These are phyloP conservation scores for Pseudomyrmex flavicornis DNA, from an alignment of 1,140 invertebrate genomes.

Conservation along the genomic window DNA sequence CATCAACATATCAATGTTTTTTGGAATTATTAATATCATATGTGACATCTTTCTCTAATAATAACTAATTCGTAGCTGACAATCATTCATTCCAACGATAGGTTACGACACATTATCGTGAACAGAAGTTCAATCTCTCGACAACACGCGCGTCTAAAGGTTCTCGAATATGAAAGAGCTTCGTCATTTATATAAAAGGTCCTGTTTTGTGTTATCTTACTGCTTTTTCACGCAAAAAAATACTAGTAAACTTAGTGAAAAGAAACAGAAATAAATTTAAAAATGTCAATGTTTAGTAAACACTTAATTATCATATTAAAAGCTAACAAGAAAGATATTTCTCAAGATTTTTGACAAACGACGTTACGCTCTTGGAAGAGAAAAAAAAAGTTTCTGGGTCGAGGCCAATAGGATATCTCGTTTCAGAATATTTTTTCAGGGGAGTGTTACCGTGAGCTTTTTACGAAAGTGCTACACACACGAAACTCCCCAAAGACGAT, in stretches of 20 bases:
- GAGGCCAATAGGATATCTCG: conserved; percentile 26
- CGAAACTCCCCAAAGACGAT: not conserved
- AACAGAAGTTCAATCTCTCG: not conserved
- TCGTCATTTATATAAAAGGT: no score
- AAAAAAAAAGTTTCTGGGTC: not conserved
- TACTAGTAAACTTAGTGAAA: no score
- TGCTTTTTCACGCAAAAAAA: no score
- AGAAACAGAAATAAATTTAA: no score
- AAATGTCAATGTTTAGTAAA: no score
- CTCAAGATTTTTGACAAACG: no score
- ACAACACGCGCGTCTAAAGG: not conserved
- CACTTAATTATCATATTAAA: no score
- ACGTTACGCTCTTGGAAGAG: not conserved
- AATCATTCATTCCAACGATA: not conserved
- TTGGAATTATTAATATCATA: conserved; percentile 44
- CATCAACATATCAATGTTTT: not conserved
- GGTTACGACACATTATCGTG: not conserved
- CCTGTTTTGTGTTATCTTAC: no score
- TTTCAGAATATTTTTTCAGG: conserved; percentile 54
- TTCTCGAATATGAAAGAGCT: no score
- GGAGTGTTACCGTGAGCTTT: conserved; percentile 20
- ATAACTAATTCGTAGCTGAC: not conserved
- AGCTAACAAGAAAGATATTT: no score
- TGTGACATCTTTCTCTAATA: not conserved
- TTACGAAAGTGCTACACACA: conserved; percentile 18